Base-by-base conservation (phyloP, 1,140 invertebrate species). In the Drosophila triauraria region DNA sequence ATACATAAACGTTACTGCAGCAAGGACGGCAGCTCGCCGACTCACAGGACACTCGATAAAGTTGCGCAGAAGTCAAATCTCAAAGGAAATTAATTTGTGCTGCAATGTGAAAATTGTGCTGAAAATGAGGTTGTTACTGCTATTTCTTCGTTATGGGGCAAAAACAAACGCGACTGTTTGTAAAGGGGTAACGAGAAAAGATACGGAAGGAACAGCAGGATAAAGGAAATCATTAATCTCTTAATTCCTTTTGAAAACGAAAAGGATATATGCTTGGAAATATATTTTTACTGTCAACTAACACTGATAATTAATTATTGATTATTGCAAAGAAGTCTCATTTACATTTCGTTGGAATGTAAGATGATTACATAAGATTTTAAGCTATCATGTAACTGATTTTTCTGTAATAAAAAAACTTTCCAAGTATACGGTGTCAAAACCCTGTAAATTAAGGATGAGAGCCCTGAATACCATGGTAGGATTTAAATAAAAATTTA, bases 61-160 rank as follows among this genome's bases (percentile, higher is more conserved):
- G 76, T 87, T 87, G 84, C 65, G 77, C 80, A 87, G 74, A 78
- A 80, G 72, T 75, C 76, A 87, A 87, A 80, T 83, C 84, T 88
- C 84, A 67, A 83, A 83, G 84, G 84, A 87, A 87, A 87, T 87
- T 87, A 87, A 87, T 87, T 87, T 87, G 80, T 87, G 77, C 83
- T 87, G 83, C 84, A 87, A 87, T 87, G 83, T 88, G 80, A 80
- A 87, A 83, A 87, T 82, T 75, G 80, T 80, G 62, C 77, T 87
- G 65, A 80, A 87, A 87, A 87, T 83, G 65, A 72, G 77, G 72
- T 80, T 87, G 77, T 86, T 63, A 60, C 57, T 67, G 54, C 56
- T 47, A 61, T 57, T 60, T 27, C 44, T 58, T 43, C 48, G 64
- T 40, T 69, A 56, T 61, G 68, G 50, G 42, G 54, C 7, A 27